Conservation (phyloP, 2,113 vertebrate species). For the Psettodes erumei region DNA sequence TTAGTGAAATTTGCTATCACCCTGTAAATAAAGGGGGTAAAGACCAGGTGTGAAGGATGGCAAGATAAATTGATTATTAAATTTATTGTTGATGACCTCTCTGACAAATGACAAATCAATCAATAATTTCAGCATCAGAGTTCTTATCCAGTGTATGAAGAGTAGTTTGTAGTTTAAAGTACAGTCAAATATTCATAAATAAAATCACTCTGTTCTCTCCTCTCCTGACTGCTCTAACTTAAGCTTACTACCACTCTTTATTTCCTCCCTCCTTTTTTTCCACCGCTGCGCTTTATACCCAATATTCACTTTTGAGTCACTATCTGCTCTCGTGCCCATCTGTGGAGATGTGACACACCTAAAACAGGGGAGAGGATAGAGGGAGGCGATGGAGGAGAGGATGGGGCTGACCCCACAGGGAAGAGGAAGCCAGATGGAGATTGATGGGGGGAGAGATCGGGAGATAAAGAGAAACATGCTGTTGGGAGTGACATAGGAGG, state of each 20-base stretch:
- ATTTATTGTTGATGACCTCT: neutral
- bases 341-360: constrained; percentile 63
- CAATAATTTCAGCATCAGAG: neutral
- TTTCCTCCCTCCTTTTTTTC: constrained; percentile 3
- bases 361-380: constrained; percentile 47
- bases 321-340: constrained; percentile 42
- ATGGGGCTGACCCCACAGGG: constrained; percentile 60
- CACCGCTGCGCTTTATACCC: constrained; percentile 9
- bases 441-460: constrained; percentile 75
- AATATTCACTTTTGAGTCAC: constrained; percentile 49
- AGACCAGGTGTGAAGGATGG: neutral
- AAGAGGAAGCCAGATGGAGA: constrained; percentile 76
- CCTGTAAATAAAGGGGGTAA: neutral
- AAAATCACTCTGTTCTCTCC: constrained; percentile 32
- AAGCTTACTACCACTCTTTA: neutral
- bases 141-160: constrained; percentile 6
- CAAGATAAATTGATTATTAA: neutral
- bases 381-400: constrained; percentile 49
- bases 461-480: constrained; percentile 79
- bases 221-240: constrained; percentile 8
- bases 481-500: constrained; percentile 70
- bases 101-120: neutral
- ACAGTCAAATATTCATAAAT: constrained; percentile 53
- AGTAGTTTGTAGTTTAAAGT: no score
- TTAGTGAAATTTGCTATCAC: neutral